These are phyloP conservation scores for Acyrthosiphon pisum DNA, from an alignment of 1,140 invertebrate species.

Conservation along the genomic window DNA sequence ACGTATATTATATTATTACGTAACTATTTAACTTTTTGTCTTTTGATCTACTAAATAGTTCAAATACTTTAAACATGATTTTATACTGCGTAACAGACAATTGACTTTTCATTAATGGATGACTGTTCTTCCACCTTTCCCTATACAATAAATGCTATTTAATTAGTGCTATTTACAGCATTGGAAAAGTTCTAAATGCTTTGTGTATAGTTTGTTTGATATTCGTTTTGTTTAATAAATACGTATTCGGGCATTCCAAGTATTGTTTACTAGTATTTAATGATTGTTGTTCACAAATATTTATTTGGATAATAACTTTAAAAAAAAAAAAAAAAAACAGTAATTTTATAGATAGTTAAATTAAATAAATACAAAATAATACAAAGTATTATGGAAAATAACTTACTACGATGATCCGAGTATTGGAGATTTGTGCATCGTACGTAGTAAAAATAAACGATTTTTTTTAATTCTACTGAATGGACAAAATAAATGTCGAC, in stretches of 20 bases:
- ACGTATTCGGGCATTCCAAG: neutral
- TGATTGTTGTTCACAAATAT: neutral
- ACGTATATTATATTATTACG: neutral
- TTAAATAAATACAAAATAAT: neutral
- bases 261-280: neutral
- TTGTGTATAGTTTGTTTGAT: neutral
- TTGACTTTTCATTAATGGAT: neutral
- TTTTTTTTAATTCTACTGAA: too few relatives aligned
- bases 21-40: neutral
- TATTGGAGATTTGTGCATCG: neutral
- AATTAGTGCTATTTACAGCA: neutral
- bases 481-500: neutral
- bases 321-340: neutral
- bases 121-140: neutral
- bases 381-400: neutral
- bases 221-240: neutral
- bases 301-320: neutral
- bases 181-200: neutral
- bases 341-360: neutral
- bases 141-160: neutral
- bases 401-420: neutral
- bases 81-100: neutral
- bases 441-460: neutral
- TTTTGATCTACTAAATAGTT: neutral
- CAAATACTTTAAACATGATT: neutral